A percentile compares a stretch with the other conserved stretches of the same genome.
Evolutionary conservation across 2,797 vertebrate genomes (phyloP).

Genomic region (Okamejei kenojei): DNA sequence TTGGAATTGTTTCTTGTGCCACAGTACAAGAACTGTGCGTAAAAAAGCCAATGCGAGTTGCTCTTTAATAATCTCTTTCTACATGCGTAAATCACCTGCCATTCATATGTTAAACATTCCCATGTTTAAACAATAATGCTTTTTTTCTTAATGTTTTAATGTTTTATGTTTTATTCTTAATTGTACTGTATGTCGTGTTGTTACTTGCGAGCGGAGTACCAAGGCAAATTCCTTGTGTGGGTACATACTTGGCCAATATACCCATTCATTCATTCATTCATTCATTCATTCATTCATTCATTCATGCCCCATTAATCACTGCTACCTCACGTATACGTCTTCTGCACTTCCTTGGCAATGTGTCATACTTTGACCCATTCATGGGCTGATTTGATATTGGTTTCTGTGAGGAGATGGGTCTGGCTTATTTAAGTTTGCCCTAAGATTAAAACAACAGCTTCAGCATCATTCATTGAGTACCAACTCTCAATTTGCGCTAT

Average conservation of each 20-base stretch:
- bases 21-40: not conserved
- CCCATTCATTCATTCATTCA: no score
- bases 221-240: no score
- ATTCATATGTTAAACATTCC: no score
- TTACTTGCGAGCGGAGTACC: no score
- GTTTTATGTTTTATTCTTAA: no score
- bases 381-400: no score
- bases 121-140: no score
- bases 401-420: not conserved
- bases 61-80: not conserved
- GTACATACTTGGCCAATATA: no score
- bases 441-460: not conserved
- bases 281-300: no score
- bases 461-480: not conserved
- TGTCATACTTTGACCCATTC: not conserved
- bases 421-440: not conserved
- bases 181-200: no score
- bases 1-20: not conserved
- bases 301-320: not conserved
- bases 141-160: no score
- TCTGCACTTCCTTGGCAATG: not conserved
- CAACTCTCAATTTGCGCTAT: not conserved
- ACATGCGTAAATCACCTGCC: not conserved
- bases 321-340: not conserved
- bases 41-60: not conserved